Conservation (phyloP, 2,113 vertebrate genomes). For the Mirounga angustirostris region DNA sequence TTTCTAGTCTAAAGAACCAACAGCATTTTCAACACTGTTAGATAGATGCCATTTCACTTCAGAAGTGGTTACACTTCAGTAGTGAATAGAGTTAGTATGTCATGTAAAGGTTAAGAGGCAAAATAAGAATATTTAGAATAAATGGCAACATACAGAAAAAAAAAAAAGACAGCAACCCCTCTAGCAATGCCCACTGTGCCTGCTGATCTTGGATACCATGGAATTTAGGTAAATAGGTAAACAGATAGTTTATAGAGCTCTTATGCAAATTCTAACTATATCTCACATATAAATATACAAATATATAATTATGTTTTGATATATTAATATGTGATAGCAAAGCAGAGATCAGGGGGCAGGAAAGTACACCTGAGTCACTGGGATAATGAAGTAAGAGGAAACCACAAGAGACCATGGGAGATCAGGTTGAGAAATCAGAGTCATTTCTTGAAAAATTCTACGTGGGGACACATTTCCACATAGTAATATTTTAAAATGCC, state of each 20-base stretch:
- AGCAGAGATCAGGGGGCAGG: background rate
- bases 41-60: conserved; percentile 47
- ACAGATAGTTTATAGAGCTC: background rate
- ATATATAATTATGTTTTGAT: conserved; percentile 45
- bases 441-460: conserved; percentile 43
- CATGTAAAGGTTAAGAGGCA: conserved; percentile 49
- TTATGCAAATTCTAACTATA: background rate
- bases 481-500: conserved; percentile 45
- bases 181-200: background rate
- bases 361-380: background rate
- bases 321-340: conserved; percentile 38
- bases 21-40: conserved; percentile 41
- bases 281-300: conserved; percentile 50
- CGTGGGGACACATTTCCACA: background rate
- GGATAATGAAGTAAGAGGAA: conserved; percentile 30
- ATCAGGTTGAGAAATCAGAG: conserved; percentile 15
- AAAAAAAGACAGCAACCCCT: conserved; percentile 24
- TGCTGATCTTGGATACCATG: conserved; percentile 46
- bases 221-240: conserved; percentile 35
- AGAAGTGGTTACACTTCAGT: conserved; percentile 39
- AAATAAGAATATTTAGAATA: conserved; percentile 65
- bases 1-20: conserved; percentile 57
- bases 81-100: conserved; percentile 4
- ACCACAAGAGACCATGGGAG: background rate
- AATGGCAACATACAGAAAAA: conserved; percentile 34